Base-by-base conservation (phyloP, 2,797 vertebrate species). In the Amblyopsis hoosieri region DNA sequence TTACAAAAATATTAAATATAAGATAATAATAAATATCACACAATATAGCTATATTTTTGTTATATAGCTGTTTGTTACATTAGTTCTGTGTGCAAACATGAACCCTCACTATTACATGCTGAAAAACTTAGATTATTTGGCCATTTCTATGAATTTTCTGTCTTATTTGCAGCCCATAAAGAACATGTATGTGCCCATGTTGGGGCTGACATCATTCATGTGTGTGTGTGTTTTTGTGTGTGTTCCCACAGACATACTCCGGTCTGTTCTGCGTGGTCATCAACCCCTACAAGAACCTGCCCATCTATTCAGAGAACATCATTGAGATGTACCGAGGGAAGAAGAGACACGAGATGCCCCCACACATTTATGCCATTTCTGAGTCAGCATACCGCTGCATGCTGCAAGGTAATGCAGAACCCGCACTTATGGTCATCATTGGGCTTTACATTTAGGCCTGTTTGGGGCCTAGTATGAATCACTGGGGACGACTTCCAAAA, bases 261-360 rank as follows among this genome's bases (percentile, higher is more conserved):
- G 97, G 97, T 78, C 92, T 98, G 69, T 98, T 98, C 92, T 98
- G 97, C 5, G 97, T 98, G 85, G 97, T 98, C 62, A 98, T 98
- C 90, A 98, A 98, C 76, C 97, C 97, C 58, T 98, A 98, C 92
- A 98, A 98, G 94, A 98, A 98, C 87, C 94, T 98, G 69, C 97
- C 97, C 14, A 98, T 98, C 84, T 98, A 98, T 60, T 97, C 96
- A 0, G 97, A 98, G 83, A 97, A 98, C 85, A 98, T 98, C 69
- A 96, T 98, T 0, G 96, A 98, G 88, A 98, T 98, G 97, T 98
- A 98, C 90, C 85, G 96, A 77, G 97, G 97, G 68, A 98, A 97
- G 93, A 98, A 98, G 78, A 94, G 97, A 51, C 97, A 98, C 0
- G 97, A 98, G 87, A 97, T 98, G 95, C 97, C 97, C 0, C 97